phyloP scores from a whole-genome alignment of 2,113 vertebrate species.

The Henicopernis longicauda region DNA sequence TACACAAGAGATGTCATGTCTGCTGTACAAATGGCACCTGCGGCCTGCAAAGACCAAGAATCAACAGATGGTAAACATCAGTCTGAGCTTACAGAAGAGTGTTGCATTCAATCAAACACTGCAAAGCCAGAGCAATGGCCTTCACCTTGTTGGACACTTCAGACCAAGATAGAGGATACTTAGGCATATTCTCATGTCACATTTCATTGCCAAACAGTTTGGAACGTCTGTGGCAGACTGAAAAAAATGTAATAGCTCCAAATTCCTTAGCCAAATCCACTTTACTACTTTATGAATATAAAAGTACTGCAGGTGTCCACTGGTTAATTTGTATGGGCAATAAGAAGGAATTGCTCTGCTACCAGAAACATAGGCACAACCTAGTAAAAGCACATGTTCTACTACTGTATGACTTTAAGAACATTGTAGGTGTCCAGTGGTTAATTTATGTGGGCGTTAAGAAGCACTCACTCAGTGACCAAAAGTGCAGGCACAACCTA shows the following conservation, averaged over 20 bases:
- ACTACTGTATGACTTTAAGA: not conserved
- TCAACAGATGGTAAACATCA: conserved; percentile 23
- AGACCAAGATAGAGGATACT: conserved; percentile 47
- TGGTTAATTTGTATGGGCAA: not conserved
- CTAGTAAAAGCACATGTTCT: not conserved
- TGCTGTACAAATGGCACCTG: not conserved
- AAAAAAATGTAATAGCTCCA: not conserved
- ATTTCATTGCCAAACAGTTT: not conserved
- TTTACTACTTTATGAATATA: not conserved
- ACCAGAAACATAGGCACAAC: not conserved
- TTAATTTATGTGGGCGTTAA: not conserved
- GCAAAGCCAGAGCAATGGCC: conserved; percentile 23
- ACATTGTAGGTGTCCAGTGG: not conserved
- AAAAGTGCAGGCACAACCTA: not conserved
- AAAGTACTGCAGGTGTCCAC: not conserved
- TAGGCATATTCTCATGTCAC: not conserved
- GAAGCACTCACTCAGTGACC: not conserved
- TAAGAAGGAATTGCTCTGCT: not conserved
- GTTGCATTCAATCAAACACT: not conserved
- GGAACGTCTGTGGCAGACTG: not conserved
- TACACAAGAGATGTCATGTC: not conserved
- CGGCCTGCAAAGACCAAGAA: conserved; percentile 41
- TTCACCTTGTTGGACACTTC: conserved; percentile 54
- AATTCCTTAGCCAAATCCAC: not conserved
- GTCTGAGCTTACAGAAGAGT: conserved; percentile 27